phyloP scores from a whole-genome alignment of 2,888 invertebrate species.

The Quadriops clusia region DNA sequence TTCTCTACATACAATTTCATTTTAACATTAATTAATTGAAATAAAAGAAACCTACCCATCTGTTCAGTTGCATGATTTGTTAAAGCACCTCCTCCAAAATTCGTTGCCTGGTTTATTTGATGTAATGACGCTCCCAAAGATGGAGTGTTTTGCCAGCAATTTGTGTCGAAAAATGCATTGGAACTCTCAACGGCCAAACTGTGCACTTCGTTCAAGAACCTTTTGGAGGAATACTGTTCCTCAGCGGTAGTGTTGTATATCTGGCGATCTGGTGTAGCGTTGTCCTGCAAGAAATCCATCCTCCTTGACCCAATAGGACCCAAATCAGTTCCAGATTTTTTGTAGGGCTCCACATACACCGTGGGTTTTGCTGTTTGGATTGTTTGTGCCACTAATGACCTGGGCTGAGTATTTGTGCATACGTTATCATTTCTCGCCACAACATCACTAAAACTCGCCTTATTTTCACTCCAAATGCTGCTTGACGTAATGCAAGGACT shows the following conservation, averaged over 20 bases:
- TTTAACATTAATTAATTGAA: no score
- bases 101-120: conserved; percentile 11
- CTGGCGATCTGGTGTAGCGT: no score
- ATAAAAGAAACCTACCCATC: no score
- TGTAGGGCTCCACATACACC: conserved; percentile 33
- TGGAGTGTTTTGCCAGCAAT: conserved; percentile 13
- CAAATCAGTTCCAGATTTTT: conserved; percentile 28
- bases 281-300: conserved; percentile 22
- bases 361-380: conserved; percentile 27
- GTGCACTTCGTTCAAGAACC: conserved; percentile 27
- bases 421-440: conserved; percentile 41
- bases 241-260: conserved; percentile 6
- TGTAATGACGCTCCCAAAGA: conserved; percentile 18
- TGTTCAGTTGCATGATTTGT: no score
- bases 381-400: conserved; percentile 17
- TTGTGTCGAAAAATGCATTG: conserved; percentile 22
- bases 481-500: conserved; percentile 27
- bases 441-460: conserved; percentile 48
- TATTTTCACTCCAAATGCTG: conserved; percentile 42
- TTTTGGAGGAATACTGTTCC: conserved; percentile 19
- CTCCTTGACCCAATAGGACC: conserved; percentile 39
- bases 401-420: conserved; percentile 20
- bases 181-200: conserved; percentile 22
- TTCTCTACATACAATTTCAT: no score
- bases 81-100: conserved; percentile 1